Conservation (phyloP, 2,888 invertebrate genomes). For the Pseudococcus jackbeardsleyi region DNA sequence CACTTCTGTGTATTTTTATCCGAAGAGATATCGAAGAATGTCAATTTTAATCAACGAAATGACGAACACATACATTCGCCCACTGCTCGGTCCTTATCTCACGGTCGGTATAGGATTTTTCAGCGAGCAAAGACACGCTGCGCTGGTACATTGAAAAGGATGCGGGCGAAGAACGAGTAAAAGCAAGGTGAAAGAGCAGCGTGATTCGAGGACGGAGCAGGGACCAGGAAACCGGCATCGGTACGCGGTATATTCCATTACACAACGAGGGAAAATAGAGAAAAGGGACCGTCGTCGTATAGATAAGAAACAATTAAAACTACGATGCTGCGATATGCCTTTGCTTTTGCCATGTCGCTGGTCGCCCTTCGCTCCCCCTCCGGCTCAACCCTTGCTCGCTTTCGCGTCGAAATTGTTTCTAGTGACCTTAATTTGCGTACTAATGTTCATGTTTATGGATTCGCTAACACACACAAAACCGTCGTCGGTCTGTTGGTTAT, state of each 20-base stretch:
- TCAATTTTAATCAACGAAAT: too few relatives aligned
- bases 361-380: neutral
- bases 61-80: too few relatives aligned
- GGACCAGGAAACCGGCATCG: neutral
- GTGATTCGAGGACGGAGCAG: too few relatives aligned
- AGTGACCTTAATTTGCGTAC: constrained; percentile 28
- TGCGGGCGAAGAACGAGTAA: too few relatives aligned
- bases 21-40: too few relatives aligned
- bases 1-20: too few relatives aligned
- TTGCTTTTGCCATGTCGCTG: neutral
- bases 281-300: neutral
- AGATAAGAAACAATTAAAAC: constrained; percentile 28
- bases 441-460: constrained; percentile 24
- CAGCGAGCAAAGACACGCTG: neutral
- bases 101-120: too few relatives aligned
- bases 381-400: too few relatives aligned
- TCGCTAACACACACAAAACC: neutral
- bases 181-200: too few relatives aligned
- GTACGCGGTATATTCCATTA: neutral
- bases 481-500: neutral
- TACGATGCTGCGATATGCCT: neutral
- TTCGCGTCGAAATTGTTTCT: constrained; percentile 2
- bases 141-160: neutral
- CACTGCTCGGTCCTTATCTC: too few relatives aligned
- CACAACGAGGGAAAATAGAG: too few relatives aligned